Percentiles rank a stretch among this genome's conserved stretches.
These are phyloP conservation scores for Montipora foliosa DNA, from an alignment of 64 coral and sea anemone species.

Conservation along the genomic window DNA sequence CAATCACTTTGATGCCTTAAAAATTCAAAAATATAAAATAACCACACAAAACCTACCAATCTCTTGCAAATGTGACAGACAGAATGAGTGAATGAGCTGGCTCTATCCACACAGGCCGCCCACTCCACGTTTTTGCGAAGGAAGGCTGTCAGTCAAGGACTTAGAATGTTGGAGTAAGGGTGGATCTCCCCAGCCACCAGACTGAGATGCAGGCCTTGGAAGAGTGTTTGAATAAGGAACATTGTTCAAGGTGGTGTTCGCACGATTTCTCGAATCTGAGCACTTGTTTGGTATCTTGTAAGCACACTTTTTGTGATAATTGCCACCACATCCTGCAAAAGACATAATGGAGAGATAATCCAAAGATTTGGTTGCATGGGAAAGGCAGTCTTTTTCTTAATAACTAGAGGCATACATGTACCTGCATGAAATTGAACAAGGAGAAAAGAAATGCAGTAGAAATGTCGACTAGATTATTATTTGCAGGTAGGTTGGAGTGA, in stretches of 20 bases:
- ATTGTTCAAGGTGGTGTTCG: conserved; percentile 24
- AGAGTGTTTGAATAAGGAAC: neutral
- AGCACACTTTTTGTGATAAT: conserved; percentile 96
- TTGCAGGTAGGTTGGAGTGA: too few species aligned
- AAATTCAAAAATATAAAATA: too few species aligned
- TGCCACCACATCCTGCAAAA: conserved; percentile 91
- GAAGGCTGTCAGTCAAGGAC: conserved; percentile 66
- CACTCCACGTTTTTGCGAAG: conserved; percentile 85
- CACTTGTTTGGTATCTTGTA: conserved; percentile 97
- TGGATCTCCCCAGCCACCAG: neutral
- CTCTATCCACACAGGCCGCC: conserved; percentile 84
- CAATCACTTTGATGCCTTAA: too few species aligned
- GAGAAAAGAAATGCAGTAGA: too few species aligned
- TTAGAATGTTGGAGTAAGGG: conserved; percentile 61
- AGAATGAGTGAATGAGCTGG: conserved; percentile 40
- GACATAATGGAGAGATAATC: neutral
- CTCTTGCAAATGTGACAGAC: conserved; percentile 97
- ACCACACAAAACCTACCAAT: conserved; percentile 67
- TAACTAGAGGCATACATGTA: too few species aligned
- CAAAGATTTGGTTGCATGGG: too few species aligned
- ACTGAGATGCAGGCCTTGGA: too few species aligned
- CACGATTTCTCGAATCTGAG: conserved; percentile 82
- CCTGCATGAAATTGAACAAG: too few species aligned
- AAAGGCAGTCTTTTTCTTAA: too few species aligned
- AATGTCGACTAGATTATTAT: too few species aligned